phyloP scores from a whole-genome alignment of 2,888 invertebrate species.

The Drosophila limbata region DNA sequence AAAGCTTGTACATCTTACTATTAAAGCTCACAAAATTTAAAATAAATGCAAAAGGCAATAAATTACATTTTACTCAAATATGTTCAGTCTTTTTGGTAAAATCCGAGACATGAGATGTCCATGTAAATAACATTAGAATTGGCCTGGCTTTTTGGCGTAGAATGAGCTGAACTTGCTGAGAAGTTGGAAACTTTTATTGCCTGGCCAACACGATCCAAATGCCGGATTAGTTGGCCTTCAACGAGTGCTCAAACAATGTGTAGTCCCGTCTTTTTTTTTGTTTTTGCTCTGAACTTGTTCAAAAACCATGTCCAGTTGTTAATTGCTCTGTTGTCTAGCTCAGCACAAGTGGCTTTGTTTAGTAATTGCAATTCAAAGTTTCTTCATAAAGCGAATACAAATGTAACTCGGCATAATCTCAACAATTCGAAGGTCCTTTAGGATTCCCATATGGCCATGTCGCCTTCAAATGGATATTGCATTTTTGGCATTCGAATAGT shows the following conservation, averaged over 20 bases:
- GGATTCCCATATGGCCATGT: neutral
- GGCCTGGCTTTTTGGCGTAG: constrained; percentile 9
- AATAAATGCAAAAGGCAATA: neutral
- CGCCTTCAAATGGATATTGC: constrained; percentile 4
- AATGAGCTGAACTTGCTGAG: constrained; percentile 46
- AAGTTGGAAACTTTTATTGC: constrained; percentile 74
- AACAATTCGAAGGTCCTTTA: neutral
- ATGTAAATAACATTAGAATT: constrained; percentile 50
- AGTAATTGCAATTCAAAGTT: constrained; percentile 69
- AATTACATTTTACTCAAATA: neutral
- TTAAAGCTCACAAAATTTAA: neutral
- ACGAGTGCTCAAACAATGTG: constrained; percentile 40
- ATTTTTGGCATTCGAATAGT: constrained; percentile 4
- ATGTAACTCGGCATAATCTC: neutral
- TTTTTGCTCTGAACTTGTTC: constrained; percentile 25
- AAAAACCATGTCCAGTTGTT: constrained; percentile 55
- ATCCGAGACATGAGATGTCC: constrained; percentile 28
- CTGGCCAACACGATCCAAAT: constrained; percentile 39
- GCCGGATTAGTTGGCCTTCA: constrained; percentile 55
- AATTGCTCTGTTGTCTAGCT: constrained; percentile 37
- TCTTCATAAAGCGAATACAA: constrained; percentile 43
- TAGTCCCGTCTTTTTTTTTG: constrained; percentile 17
- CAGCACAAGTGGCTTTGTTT: constrained; percentile 42
- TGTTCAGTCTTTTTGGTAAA: constrained; percentile 26
- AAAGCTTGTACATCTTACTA: neutral